phyloP scores from a whole-genome alignment of 2,888 invertebrate species.

The Lasiommata megera region DNA sequence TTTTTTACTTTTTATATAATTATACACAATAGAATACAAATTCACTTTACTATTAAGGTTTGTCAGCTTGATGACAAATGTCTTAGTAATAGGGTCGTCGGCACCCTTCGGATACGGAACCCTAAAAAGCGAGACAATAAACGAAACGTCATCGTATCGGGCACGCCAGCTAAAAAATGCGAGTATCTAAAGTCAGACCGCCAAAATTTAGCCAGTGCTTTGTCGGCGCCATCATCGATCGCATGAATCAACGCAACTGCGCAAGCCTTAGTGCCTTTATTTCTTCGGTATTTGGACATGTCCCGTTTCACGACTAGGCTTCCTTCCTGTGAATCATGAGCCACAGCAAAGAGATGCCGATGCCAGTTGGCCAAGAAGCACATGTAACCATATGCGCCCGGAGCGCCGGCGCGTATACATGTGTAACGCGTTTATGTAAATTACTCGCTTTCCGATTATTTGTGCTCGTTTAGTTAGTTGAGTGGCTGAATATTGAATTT shows the following conservation, averaged over 20 bases:
- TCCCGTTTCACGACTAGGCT: slow-evolving; percentile 64
- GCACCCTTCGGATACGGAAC: no score
- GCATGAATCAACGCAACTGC: slow-evolving; percentile 58
- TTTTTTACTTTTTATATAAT: no score
- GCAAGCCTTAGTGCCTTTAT: slow-evolving; percentile 43
- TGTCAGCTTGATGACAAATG: no score
- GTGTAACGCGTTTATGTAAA: slow-evolving; percentile 27
- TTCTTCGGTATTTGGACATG: slow-evolving; percentile 60
- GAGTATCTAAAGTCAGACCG: slow-evolving; percentile 39
- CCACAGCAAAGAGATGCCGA: slow-evolving; percentile 51
- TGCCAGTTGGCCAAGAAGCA: slow-evolving; percentile 56
- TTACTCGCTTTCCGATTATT: slow-evolving; percentile 27
- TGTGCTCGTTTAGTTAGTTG: not conserved
- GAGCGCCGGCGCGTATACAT: slow-evolving; percentile 45
- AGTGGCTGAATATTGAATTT: not conserved
- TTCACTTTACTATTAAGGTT: no score
- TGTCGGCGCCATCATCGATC: slow-evolving; percentile 69
- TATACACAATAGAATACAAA: no score
- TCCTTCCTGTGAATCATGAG: slow-evolving; percentile 74
- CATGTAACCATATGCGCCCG: slow-evolving; percentile 45
- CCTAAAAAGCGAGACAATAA: slow-evolving; percentile 28
- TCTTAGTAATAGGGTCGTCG: no score
- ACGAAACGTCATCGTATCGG: slow-evolving; percentile 4
- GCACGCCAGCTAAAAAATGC: slow-evolving; percentile 35
- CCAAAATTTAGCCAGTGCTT: slow-evolving; percentile 58